These are phyloP conservation scores for Bombus waltoni DNA, from an alignment of 1,140 invertebrate genomes.

Conservation along the genomic window DNA sequence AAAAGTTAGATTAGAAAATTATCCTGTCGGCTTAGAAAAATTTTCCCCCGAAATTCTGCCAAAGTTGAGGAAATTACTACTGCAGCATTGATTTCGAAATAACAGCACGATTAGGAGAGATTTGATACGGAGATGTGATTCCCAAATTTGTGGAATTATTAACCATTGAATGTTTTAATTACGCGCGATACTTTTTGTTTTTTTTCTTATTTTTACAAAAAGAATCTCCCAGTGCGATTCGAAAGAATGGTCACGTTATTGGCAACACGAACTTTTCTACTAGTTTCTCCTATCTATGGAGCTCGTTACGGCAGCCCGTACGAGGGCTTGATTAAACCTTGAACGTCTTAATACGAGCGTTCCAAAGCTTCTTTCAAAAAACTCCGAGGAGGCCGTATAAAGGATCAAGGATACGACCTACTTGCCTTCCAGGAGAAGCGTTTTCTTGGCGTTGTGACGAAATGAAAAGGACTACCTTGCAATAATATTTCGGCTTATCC, in stretches of 20 bases:
- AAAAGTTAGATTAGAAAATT: too few species aligned
- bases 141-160: too few species aligned
- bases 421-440: constrained; percentile 40
- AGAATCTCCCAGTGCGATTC: too few species aligned
- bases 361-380: constrained; percentile 57
- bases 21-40: too few species aligned
- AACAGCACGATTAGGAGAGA: too few species aligned
- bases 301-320: constrained; percentile 18
- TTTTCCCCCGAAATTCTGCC: too few species aligned
- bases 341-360: constrained; percentile 57
- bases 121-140: too few species aligned
- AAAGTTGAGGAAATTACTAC: too few species aligned
- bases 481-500: background rate
- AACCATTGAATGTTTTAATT: too few species aligned
- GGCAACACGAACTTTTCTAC: background rate
- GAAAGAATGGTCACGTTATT: background rate
- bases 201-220: too few species aligned
- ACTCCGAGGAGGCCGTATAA: constrained; percentile 4
- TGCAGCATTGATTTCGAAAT: too few species aligned
- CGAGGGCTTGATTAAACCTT: constrained; percentile 52
- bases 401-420: constrained; percentile 54
- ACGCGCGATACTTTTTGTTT: too few species aligned
- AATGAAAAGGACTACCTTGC: constrained; percentile 3
- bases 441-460: background rate
- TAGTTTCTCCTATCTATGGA: constrained; percentile 6